A percentile compares a stretch with the other conserved stretches of the same genome.
Conservation (phyloP, 2,113 vertebrate genomes). For the Carlito syrichta region DNA sequence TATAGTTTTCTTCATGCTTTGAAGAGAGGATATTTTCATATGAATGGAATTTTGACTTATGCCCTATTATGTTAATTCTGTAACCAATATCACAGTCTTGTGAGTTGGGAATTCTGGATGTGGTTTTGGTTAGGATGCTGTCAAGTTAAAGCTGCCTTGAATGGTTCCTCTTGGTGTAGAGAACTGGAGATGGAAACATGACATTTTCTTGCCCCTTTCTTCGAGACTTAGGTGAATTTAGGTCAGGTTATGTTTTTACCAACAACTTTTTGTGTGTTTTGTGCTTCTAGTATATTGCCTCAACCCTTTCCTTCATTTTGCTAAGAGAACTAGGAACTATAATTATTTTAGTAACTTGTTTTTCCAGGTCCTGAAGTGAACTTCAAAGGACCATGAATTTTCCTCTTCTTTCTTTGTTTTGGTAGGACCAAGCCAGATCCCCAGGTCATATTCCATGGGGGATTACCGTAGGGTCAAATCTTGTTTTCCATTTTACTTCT, state of each 20-base stretch:
- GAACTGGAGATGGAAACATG: background rate
- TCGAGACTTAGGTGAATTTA: background rate
- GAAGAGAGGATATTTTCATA: background rate
- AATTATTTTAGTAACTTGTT: conserved; percentile 22
- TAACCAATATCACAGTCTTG: background rate
- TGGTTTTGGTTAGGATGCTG: conserved; percentile 24
- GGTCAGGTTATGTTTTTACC: background rate
- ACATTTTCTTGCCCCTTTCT: background rate
- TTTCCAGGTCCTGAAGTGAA: background rate
- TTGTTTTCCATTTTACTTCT: background rate
- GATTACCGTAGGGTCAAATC: background rate
- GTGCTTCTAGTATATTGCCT: background rate
- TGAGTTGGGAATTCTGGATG: background rate
- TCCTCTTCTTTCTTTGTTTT: background rate
- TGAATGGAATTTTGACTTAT: conserved; percentile 34
- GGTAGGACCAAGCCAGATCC: background rate
- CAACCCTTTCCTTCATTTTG: conserved; percentile 18
- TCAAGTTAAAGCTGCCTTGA: background rate
- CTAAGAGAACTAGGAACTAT: background rate
- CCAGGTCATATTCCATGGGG: background rate
- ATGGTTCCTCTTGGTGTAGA: background rate
- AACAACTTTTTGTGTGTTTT: background rate
- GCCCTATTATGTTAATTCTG: conserved; percentile 32
- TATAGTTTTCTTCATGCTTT: conserved; percentile 29
- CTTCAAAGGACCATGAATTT: background rate